phyloP scores from a whole-genome alignment of 2,797 vertebrate species.

The Melopsittacus undulatus region DNA sequence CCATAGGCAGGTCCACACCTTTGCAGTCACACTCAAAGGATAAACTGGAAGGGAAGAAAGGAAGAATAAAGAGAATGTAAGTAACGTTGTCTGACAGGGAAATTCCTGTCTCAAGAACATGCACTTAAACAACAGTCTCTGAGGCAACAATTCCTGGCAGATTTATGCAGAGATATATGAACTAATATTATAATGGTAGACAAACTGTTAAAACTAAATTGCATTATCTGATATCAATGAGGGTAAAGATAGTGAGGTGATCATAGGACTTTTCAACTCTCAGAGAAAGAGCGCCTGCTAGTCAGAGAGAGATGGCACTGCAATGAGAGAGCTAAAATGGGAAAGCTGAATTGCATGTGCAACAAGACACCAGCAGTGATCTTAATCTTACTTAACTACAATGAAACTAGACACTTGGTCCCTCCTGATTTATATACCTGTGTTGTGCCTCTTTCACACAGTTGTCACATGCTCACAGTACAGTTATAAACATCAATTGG shows the following conservation, averaged over 20 bases:
- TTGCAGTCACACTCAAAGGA: conserved; percentile 39
- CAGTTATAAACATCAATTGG: not conserved
- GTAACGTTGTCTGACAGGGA: not conserved
- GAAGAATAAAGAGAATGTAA: not conserved
- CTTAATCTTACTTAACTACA: not conserved
- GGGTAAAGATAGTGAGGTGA: not conserved
- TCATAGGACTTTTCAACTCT: not conserved
- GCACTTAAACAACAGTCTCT: not conserved
- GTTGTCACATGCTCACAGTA: not conserved
- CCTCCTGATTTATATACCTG: not conserved
- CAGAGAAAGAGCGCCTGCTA: not conserved
- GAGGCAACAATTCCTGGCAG: not conserved
- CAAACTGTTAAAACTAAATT: not conserved
- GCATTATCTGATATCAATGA: not conserved
- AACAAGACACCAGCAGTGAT: not conserved
- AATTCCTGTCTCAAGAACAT: not conserved
- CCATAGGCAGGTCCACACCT: conserved; percentile 17
- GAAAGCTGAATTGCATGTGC: not conserved
- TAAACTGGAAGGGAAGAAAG: conserved; percentile 27
- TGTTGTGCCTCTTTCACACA: not conserved
- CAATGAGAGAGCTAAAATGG: not conserved
- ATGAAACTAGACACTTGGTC: not conserved
- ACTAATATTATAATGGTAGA: not conserved
- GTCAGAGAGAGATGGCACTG: not conserved
- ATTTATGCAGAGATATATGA: not conserved